These are phyloP conservation scores for Gymnoscopelus braueri DNA, from an alignment of 2,797 vertebrate genomes.

Conservation along the genomic window DNA sequence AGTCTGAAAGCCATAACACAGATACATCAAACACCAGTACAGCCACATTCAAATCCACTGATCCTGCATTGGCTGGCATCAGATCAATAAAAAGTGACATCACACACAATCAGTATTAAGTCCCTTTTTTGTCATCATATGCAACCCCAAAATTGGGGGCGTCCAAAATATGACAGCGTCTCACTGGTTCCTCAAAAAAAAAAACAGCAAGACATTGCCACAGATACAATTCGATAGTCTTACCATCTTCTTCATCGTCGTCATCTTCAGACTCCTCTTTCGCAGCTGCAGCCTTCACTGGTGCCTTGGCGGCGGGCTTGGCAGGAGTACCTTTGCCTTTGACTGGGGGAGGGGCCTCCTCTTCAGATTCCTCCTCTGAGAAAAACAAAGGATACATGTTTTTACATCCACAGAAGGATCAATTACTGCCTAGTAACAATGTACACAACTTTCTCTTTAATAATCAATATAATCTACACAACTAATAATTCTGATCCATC, in stretches of 20 bases:
- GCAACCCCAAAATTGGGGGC: slow-evolving; percentile 6
- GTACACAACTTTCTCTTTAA: too few relatives aligned
- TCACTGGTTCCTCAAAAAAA: too few relatives aligned
- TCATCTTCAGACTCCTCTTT: slow-evolving; percentile 57
- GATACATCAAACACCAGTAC: background rate
- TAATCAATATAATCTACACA: too few relatives aligned
- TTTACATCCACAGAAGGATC: too few relatives aligned
- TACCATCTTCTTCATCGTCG: slow-evolving; percentile 34
- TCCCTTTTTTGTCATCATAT: slow-evolving; percentile 78
- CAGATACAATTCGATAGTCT: too few relatives aligned
- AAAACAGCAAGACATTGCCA: too few relatives aligned
- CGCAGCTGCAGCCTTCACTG: slow-evolving; percentile 32
- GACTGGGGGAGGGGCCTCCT: slow-evolving; percentile 74
- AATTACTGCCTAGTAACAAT: too few relatives aligned
- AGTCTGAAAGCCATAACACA: slow-evolving; percentile 76
- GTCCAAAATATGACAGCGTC: too few relatives aligned
- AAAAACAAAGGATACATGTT: background rate
- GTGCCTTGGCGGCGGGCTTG: slow-evolving; percentile 47
- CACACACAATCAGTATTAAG: slow-evolving; percentile 80
- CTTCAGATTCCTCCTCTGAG: slow-evolving; percentile 73
- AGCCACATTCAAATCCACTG: background rate
- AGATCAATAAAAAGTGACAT: slow-evolving; percentile 60
- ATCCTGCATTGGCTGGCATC: slow-evolving; percentile 15
- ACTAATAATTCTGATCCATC: too few relatives aligned
- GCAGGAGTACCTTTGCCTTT: slow-evolving; percentile 43